Evolutionary conservation across 1,140 invertebrate species (phyloP).

Genomic region (Sinella curviseta): DNA sequence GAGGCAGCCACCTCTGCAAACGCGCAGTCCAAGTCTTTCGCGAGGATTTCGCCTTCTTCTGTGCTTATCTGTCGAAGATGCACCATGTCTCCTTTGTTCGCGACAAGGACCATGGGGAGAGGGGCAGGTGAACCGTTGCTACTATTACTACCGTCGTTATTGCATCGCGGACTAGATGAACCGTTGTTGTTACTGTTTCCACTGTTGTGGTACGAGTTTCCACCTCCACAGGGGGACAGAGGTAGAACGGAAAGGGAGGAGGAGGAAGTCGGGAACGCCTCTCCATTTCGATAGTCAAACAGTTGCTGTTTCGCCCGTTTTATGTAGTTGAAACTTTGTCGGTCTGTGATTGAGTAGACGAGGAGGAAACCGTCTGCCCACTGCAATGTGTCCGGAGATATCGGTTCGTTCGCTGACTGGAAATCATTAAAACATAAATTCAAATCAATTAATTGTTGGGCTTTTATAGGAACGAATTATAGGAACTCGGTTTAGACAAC

Average conservation of each 20-base stretch:
- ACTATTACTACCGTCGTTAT: conserved; percentile 19
- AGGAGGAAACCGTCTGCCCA: conserved; percentile 87
- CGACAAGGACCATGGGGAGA: conserved; percentile 73
- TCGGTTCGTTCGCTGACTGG: conserved; percentile 69
- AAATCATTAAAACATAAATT: no score
- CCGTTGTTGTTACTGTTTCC: neutral
- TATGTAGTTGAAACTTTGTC: conserved; percentile 80
- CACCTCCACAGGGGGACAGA: conserved; percentile 38
- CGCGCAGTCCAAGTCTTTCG: conserved; percentile 81
- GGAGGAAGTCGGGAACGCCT: neutral
- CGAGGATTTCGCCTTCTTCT: conserved; percentile 83
- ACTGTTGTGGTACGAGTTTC: conserved; percentile 59
- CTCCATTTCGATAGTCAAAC: conserved; percentile 57
- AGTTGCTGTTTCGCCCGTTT: conserved; percentile 71
- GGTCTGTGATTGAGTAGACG: conserved; percentile 88
- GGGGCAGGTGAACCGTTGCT: conserved; percentile 39
- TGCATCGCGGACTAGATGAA: neutral
- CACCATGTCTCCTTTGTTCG: conserved; percentile 89
- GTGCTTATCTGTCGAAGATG: conserved; percentile 83
- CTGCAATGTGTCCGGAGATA: conserved; percentile 72
- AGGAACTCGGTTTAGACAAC: no score
- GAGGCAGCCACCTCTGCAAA: conserved; percentile 87
- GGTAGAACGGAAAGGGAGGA: neutral
- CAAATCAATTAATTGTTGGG: conserved; percentile 20
- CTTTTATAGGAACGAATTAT: neutral